Evolutionary conservation across 2,113 vertebrate genomes (phyloP), one percentile per base, ranked within the genome.

Genomic region (Accipiter cooperii): DNA sequence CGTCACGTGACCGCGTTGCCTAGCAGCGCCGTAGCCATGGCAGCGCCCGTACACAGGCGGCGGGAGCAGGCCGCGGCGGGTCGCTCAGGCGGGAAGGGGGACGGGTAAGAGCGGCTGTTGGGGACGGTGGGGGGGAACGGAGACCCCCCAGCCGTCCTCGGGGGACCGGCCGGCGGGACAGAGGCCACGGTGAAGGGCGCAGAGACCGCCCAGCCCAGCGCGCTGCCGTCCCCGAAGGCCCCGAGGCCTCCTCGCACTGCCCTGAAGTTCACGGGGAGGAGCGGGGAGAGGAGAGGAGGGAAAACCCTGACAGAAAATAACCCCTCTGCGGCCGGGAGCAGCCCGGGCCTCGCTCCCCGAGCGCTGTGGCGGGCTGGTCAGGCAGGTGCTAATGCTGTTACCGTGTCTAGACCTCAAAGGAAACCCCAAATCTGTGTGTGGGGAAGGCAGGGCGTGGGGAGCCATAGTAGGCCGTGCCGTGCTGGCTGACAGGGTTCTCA

Each of bases 391-490:
- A 22, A 38, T 6, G 34, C 52, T 71, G 61, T 29, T 22, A 29
- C 47, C 11, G 10, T 42, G 64, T 17, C 25, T 64, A 25, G 22
- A 47, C n/a, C 73, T 65, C 84, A 87, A 28, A 76, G n/a, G 60
- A 69, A 58, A 54, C 71, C 61, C 52, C 51, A 92, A 19, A 70
- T 25, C 46, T 44, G 38, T 9, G 68, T 13, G 74, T 14, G 44
- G 44, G 65, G 49, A 79, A 29, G 40, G 58, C 71, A 28, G 24
- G 26, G 34, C 3, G 1, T 13, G 31, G 31, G 86, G 13, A 36
- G 52, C 34, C 18, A 2, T 15, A 1, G 36, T 2, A 1, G 38
- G 51, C 36, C 7, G 0, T 5, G 5, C 73, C 3, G 1, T 9
- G 33, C 38, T 2, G 1, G 6, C 36, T 17, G 55, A 8, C n/a